A percentile compares a stretch with the other conserved stretches of the same genome.
Evolutionary conservation across 1,140 invertebrate species (phyloP).

Genomic region (Hetaerina americana): DNA sequence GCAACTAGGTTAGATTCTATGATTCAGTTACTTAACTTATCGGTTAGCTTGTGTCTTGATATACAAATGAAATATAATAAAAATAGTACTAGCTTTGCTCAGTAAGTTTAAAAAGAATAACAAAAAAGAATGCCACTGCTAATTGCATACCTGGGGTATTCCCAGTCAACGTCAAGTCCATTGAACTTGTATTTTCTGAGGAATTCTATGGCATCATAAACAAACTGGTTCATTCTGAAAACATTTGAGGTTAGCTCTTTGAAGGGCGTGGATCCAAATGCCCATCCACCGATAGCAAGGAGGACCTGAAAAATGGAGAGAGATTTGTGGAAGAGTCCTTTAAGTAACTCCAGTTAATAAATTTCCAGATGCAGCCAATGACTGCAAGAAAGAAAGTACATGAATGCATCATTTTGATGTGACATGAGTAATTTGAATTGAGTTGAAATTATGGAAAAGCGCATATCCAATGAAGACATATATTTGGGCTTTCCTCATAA

Average conservation of each 20-base stretch:
- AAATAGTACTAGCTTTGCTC: conserved; percentile 1
- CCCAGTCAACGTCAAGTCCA: conserved; percentile 93
- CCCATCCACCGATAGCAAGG: conserved; percentile 88
- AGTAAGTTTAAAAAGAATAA: background rate
- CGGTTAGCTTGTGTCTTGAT: no score
- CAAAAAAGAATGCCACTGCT: background rate
- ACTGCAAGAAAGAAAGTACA: no score
- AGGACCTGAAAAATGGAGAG: conserved; percentile 43
- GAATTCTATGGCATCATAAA: conserved; percentile 87
- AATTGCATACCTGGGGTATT: conserved; percentile 63
- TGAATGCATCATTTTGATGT: no score
- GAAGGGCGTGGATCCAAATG: conserved; percentile 83
- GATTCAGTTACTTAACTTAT: no score
- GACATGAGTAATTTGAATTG: no score
- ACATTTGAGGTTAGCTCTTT: conserved; percentile 81
- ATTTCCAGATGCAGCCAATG: no score
- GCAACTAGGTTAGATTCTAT: no score
- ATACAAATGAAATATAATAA: no score
- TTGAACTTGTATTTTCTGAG: conserved; percentile 84
- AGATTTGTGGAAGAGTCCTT: background rate
- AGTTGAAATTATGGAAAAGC: no score
- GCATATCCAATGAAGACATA: no score
- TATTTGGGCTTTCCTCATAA: no score
- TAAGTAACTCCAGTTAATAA: background rate
- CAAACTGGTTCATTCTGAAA: conserved; percentile 89